Base-by-base conservation (phyloP, 1,140 invertebrate genomes). In the Ephestia elutella region DNA sequence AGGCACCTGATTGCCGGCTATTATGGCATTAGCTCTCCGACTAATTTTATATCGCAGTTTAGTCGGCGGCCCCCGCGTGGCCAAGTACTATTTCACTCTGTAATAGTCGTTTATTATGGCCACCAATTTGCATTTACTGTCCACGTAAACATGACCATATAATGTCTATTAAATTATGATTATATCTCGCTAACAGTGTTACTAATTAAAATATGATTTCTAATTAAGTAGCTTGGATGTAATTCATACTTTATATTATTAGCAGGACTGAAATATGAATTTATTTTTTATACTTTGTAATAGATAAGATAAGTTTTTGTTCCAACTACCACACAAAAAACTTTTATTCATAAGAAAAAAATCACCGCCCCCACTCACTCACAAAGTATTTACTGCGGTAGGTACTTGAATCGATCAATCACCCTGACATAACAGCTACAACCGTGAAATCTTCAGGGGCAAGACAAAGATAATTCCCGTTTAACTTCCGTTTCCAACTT, bases 401-500 rank as follows among this genome's bases (percentile, higher is more conserved):
- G 19, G 19, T 50, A 59, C 59, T 74, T 70, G 68, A 69, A 78
- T 73, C 73, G 63, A 87, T 86, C 85, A 80, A 84, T 85, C 82
- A 84, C 76, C 68, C 67, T 68, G 71, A 74, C 78, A 86, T 85
- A 80, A 83, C 80, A 85, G 79, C 74, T 85, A 86, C 82, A 86
- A 81, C 78, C 81, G 78, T 83, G 75, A 87, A 85, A 82, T 86
- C 80, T 87, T 85, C 63, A 67, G 77, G 80, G 81, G 81, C 75
- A 84, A 82, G 81, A 85, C 82, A 85, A 86, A 89, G 88, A 90
- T 90, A 89, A 90, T 87, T 89, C 86, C 83, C 86, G 82, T 87
- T 90, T 89, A 90, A 90, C 89, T 90, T 90, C 86, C 89, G 87
- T 89, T 89, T 83, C 77, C 84, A 90, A 90, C 89, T 90, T 89